phyloP scores from a whole-genome alignment of 2,888 invertebrate species.

The Phyto melanocephala region DNA sequence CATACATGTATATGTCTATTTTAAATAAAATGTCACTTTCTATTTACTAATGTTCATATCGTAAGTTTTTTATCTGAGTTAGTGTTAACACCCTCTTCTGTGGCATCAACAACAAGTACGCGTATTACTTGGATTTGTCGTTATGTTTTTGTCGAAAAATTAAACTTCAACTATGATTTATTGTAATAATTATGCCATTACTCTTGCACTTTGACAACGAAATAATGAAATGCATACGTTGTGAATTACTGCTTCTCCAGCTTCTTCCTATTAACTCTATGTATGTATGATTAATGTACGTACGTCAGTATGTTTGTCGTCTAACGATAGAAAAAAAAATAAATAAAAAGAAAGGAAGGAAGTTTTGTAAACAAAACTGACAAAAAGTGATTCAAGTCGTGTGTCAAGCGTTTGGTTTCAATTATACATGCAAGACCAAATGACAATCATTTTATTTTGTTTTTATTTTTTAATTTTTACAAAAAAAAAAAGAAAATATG shows the following conservation, averaged over 20 bases:
- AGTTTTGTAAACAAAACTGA: conserved; percentile 46
- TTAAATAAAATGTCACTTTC: no score
- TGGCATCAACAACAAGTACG: neutral
- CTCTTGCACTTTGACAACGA: conserved; percentile 29
- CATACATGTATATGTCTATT: no score
- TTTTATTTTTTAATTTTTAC: neutral
- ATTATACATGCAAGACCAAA: conserved; percentile 71
- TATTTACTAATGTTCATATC: no score
- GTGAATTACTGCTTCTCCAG: neutral
- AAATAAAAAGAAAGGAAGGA: conserved; percentile 41
- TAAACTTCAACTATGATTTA: conserved; percentile 42
- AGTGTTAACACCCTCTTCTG: neutral
- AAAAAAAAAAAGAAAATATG: no score
- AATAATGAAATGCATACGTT: conserved; percentile 32
- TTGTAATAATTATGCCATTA: conserved; percentile 55
- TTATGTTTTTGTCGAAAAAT: neutral
- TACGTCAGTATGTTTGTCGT: no score
- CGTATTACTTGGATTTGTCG: neutral
- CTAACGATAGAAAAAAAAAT: neutral
- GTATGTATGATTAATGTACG: no score
- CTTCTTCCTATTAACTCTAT: conserved; percentile 14
- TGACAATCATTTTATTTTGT: neutral
- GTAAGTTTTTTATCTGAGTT: no score
- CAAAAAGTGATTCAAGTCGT: conserved; percentile 72
- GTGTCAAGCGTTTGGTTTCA: conserved; percentile 76